Conservation (phyloP, 2,888 invertebrate species). For the Conomelus anceps region DNA sequence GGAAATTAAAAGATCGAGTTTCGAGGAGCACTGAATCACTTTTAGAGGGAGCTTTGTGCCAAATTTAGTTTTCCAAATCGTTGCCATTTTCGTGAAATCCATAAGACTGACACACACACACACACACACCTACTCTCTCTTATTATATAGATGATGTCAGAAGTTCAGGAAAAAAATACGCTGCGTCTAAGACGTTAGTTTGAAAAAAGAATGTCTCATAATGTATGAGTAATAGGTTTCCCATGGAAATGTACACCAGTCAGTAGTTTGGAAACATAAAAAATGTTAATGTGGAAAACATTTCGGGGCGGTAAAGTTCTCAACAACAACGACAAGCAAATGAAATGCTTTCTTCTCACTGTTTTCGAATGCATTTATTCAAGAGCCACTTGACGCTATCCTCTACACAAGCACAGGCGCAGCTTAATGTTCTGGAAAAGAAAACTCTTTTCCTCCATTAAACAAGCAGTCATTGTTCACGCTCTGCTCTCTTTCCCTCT, state of each 20-base stretch:
- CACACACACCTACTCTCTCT: too few relatives aligned
- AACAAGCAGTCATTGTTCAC: not conserved
- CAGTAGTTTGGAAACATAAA: not conserved
- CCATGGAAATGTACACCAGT: not conserved
- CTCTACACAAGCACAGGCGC: not conserved
- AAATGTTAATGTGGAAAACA: not conserved
- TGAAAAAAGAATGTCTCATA: not conserved
- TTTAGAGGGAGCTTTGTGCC: too few relatives aligned
- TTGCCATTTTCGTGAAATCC: too few relatives aligned
- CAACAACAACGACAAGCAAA: not conserved
- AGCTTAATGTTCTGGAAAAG: conserved; percentile 5
- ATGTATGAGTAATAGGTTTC: not conserved
- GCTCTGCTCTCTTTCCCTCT: not conserved
- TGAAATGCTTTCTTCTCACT: not conserved
- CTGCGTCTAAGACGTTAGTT: not conserved
- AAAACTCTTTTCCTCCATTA: conserved; percentile 5
- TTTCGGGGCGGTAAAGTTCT: not conserved
- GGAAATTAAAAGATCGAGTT: too few relatives aligned
- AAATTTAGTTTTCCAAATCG: too few relatives aligned
- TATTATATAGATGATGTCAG: too few relatives aligned
- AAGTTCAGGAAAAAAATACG: too few relatives aligned
- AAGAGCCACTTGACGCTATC: not conserved
- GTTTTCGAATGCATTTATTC: conserved; percentile 3
- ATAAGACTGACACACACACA: too few relatives aligned
- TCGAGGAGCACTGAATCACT: too few relatives aligned